Base-by-base conservation (phyloP, 2,888 invertebrate species). In the Drosophila conformis region DNA sequence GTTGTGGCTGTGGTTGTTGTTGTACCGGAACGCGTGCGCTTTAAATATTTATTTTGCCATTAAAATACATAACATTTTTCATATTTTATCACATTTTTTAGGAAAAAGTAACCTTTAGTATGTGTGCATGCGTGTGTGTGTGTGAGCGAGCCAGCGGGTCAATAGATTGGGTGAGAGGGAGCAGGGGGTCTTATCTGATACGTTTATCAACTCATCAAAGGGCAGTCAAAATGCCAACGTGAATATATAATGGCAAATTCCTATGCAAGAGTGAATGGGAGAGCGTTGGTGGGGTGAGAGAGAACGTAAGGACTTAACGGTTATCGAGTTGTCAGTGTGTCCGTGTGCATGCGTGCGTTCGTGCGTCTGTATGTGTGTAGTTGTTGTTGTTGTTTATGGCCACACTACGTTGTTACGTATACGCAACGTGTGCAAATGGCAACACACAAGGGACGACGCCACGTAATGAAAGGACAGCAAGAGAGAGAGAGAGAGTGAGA, bases 391-490 rank as follows among this genome's bases (percentile, higher is more conserved):
- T 83, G 76, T 82, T 85, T 78, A 87, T 82, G 72, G 72, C 51
- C 76, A 68, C 73, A 68, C 83, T n/a, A 29, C 27, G 80, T 83
- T 57, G 82, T 86, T 83, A 84, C 85, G 87, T 87, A 85, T 85
- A 85, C 85, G 85, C 85, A 87, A 75, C 87, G 84, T 85, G 83
- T 87, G 77, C 84, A 83, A 84, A 86, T 77, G 75, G 82, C 87
- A 76, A 78, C 78, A 78, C 75, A 70, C 78, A 76, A 79, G 83
- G 75, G 73, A 81, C 78, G 69, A 76, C 74, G 75, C 77, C 65
- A 52, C 52, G 70, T 58, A 65, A 40, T 35, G 33, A 48, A n/a
- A 59, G 53, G 31, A 64, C 10, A 68, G 56, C n/a, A 42, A 69
- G 49, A 52, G 68, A 63, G 40, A 48, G 46, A n/a, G 51, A 58